Evolutionary conservation across 2,113 vertebrate genomes (phyloP), one percentile per base, ranked within the genome.

Genomic region (Eupsittula cactorum): DNA sequence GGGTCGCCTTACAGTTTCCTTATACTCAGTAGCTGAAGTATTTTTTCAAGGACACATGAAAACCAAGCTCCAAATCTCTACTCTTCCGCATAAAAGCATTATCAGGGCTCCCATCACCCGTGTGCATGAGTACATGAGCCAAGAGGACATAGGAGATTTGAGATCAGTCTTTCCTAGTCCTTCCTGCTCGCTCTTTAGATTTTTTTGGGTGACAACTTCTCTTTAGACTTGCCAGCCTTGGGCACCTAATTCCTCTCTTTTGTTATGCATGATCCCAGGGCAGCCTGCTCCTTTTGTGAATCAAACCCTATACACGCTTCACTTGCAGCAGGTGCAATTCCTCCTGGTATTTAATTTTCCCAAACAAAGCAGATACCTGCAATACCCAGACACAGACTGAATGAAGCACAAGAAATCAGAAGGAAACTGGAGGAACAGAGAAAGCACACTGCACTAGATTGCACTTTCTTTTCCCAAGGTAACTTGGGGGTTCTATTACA

Each of bases 361-460:
- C 86, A 81, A 88, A 88, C 53, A 88, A 55, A 86, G 50, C 80
- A 86, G 73, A 89, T 82, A 76, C 85, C 79, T 92, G 88, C 85
- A 90, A 37, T 77, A 63, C 35, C 42, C 10, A 5, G 69, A 63
- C 77, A 92, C 64, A 84, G 88, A n/a, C 77, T 91, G 33, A n/a
- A 59, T 35, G 86, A 91, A 95, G 96, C 94, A 95, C 96, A 95
- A 92, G 88, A 92, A 91, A 64, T 62, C 55, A 75, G 69, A 90
- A 81, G 68, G 80, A 92, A 90, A n/a, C 4, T 1, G 83, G 44
- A 92, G 55, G 76, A 86, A 16, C 27, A 55, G 68, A 95, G 39
- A 95, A 95, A 93, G 62, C 95, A 97, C 92, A 76, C 86, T 78
- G 89, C 95, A 92, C 91, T 95, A 93, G 83, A 89, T 92, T 95